Conservation (phyloP, 1,140 invertebrate species). For the Atta colombica region DNA sequence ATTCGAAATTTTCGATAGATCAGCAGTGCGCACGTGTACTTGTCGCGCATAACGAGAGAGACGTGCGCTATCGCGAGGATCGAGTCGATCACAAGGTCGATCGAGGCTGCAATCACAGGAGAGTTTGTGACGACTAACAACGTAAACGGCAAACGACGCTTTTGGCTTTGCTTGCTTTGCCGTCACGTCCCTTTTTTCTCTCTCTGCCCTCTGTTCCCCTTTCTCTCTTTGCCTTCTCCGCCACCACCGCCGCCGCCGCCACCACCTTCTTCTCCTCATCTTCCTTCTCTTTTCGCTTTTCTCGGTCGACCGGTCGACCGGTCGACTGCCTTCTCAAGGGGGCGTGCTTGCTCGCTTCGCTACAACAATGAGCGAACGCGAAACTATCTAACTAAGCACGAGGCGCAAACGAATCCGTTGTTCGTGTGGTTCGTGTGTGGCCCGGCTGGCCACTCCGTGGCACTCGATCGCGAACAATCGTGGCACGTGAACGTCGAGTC, state of each 20-base stretch:
- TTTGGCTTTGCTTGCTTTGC: neutral
- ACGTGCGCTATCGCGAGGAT: neutral
- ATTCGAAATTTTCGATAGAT: neutral
- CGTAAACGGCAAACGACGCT: neutral
- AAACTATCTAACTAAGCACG: slow-evolving; percentile 78
- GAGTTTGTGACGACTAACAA: neutral
- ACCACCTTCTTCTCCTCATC: neutral
- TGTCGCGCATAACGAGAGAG: slow-evolving; percentile 14
- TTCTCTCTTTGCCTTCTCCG: slow-evolving; percentile 33
- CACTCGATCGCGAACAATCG: slow-evolving; percentile 39
- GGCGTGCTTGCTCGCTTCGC: slow-evolving; percentile 73
- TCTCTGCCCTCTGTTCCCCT: slow-evolving; percentile 16
- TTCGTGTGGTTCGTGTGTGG: slow-evolving; percentile 67
- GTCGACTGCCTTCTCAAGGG: slow-evolving; percentile 76
- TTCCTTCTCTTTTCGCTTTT: slow-evolving; percentile 51
- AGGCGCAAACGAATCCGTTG: slow-evolving; percentile 73
- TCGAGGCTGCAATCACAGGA: neutral
- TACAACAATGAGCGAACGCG: slow-evolving; percentile 78
- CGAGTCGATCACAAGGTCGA: neutral
- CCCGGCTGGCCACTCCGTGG: slow-evolving; percentile 38
- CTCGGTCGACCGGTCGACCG: slow-evolving; percentile 73
- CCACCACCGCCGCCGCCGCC: neutral
- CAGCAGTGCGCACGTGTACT: neutral
- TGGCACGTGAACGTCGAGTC: slow-evolving; percentile 11
- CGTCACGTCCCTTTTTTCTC: slow-evolving; percentile 43